Percentiles rank a stretch among this genome's conserved stretches.
Conservation (phyloP, 2,113 vertebrate genomes). For the Odontesthes bonariensis region DNA sequence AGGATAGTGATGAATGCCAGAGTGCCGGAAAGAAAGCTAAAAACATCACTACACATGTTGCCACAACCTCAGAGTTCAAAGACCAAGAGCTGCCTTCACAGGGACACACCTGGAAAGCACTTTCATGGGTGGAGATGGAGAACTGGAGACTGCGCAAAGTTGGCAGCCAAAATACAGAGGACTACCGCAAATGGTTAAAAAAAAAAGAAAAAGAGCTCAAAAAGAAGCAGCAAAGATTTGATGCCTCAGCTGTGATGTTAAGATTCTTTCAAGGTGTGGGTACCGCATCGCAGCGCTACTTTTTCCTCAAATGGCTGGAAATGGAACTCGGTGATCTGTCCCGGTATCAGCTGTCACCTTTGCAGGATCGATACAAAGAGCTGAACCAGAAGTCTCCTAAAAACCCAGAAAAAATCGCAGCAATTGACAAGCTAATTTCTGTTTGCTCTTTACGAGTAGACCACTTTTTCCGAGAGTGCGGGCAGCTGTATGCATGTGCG, state of each 20-base stretch:
- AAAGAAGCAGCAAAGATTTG: constrained; percentile 20
- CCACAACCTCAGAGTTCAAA: constrained; percentile 50
- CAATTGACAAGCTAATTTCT: constrained; percentile 50
- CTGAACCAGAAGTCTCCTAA: not conserved
- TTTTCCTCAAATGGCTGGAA: constrained; percentile 69
- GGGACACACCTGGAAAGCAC: constrained; percentile 46
- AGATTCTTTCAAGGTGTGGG: constrained; percentile 27
- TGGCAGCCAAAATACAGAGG: constrained; percentile 14
- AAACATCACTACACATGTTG: constrained; percentile 12
- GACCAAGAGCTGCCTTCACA: constrained; percentile 41
- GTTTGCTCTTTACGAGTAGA: constrained; percentile 55
- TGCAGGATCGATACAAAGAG: constrained; percentile 32
- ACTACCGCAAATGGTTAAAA: constrained; percentile 41
- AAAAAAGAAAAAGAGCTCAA: constrained; percentile 23
- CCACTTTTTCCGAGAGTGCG: constrained; percentile 67
- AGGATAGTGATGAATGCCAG: constrained; percentile 41
- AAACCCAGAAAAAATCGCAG: constrained; percentile 13
- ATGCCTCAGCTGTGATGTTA: constrained; percentile 9
- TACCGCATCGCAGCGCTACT: constrained; percentile 13
- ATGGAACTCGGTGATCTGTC: constrained; percentile 49
- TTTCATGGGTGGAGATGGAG: constrained; percentile 63
- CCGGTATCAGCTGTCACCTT: constrained; percentile 18
- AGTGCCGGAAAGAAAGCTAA: constrained; percentile 16
- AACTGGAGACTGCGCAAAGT: constrained; percentile 43
- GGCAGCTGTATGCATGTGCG: constrained; percentile 52